phyloP scores from a whole-genome alignment of 2,113 vertebrate species.

The Chlamydotis undulata region DNA sequence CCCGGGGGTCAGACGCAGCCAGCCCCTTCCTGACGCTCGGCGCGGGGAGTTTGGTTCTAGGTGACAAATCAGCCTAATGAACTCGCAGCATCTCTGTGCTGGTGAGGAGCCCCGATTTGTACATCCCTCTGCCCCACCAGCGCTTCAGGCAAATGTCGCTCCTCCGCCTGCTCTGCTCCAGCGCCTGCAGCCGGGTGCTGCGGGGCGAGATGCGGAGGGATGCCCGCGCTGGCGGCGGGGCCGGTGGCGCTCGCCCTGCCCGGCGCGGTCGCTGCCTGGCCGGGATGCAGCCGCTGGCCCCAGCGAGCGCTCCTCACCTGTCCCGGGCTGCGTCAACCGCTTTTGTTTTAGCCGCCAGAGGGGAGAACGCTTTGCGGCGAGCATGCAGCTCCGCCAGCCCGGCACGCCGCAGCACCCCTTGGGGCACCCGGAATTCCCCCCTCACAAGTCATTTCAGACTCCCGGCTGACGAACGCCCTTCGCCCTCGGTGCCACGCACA shows the following conservation, averaged over 20 bases:
- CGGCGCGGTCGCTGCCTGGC: not conserved
- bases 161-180: not conserved
- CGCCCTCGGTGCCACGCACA: accelerated
- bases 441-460: not conserved
- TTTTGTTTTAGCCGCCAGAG: not conserved
- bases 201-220: not conserved
- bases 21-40: not conserved
- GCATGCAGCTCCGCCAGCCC: not conserved
- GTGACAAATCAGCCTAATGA: not conserved
- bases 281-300: not conserved
- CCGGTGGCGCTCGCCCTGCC: not conserved
- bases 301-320: not conserved
- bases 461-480: not conserved
- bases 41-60: accelerated
- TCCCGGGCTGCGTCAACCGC: not conserved
- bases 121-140: not conserved
- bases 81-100: accelerated
- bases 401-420: not conserved
- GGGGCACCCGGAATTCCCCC: not conserved
- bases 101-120: not conserved
- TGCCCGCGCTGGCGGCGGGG: accelerated
- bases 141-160: accelerated
- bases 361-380: not conserved
- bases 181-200: accelerated
- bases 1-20: not conserved